A percentile compares a stretch with the other conserved stretches of the same genome.
phyloP scores from a whole-genome alignment of 23 tunicate genomes.

The Ascidia mentula region DNA sequence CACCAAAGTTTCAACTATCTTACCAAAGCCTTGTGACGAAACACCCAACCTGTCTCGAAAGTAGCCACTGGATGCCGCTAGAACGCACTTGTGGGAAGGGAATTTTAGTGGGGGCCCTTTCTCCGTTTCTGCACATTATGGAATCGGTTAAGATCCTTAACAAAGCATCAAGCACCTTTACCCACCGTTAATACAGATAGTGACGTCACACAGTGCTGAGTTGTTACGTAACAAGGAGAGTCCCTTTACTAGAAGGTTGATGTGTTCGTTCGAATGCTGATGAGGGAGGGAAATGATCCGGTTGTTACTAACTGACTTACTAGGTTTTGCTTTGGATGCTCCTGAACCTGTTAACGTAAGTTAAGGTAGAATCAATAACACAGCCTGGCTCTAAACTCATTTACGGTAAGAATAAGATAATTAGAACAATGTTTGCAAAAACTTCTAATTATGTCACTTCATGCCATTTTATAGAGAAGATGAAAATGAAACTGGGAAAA shows the following conservation, averaged over 20 bases:
- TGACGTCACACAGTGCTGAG: conserved; percentile 35
- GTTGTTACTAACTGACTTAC: conserved; percentile 3
- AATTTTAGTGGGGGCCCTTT: conserved; percentile 2
- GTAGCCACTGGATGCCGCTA: conserved; percentile 54
- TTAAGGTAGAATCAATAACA: too few relatives aligned
- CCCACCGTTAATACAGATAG: conserved; percentile 15
- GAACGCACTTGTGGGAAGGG: conserved; percentile 39
- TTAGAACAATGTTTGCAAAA: too few relatives aligned
- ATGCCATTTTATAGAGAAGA: too few relatives aligned
- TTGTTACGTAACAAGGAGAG: conserved; percentile 17
- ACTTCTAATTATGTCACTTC: too few relatives aligned
- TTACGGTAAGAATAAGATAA: too few relatives aligned
- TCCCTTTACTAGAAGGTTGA: conserved; percentile 29
- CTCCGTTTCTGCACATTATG: conserved; percentile 19
- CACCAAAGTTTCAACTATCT: too few relatives aligned
- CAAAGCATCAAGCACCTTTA: neutral
- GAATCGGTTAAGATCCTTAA: neutral
- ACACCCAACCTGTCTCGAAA: conserved; percentile 39
- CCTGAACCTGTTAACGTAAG: conserved; percentile 10
- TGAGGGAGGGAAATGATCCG: conserved; percentile 24
- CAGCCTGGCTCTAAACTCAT: too few relatives aligned
- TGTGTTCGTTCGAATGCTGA: conserved; percentile 45
- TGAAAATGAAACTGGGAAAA: too few relatives aligned
- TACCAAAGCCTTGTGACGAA: conserved; percentile 21
- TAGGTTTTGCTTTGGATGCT: neutral